Base-by-base conservation (phyloP, 2,113 vertebrate genomes). In the Melanocharis versteri region DNA sequence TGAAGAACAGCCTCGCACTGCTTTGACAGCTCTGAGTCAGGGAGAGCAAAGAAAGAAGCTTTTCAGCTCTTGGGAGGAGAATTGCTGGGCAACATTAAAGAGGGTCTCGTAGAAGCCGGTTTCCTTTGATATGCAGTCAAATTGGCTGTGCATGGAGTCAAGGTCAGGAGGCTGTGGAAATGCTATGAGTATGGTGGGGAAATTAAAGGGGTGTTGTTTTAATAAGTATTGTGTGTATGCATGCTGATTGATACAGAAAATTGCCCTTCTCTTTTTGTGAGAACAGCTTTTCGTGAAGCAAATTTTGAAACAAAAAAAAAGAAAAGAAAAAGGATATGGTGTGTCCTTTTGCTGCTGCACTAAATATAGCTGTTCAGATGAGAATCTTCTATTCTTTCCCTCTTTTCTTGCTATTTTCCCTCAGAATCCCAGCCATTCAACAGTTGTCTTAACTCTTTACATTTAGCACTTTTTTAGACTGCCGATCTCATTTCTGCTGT, bases 121-220 rank as follows among this genome's bases (percentile, higher is more conserved):
- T 89, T 95, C 95, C 88, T 97, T 96, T 95, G 96, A 96, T 90
- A 45, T 28, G 45, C 42, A 51, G 66, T 95, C 83, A 90, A 48
- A 96, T 82, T 94, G 71, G 85, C 73, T 84, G 58, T 61, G 81
- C 91, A 83, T 44, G 33, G 82, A 92, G 90, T 94, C 95, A 97
- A 97, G 93, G 95, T 97, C 90, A 95, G 89, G 64, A 94, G 81
- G 62, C 92, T 96, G 71, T 94, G 79, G 83, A 96, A 97, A 87
- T 50, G 58, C 83, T 95, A 16, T 28, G 39, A 90, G 71, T 87
- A 23, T 54, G 56, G 68, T 53, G 40, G 45, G 79, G 35, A 70
- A 87, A 84, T 73, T 94, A 91, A 82, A 90, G 53, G 45, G 87
- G 31, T 16, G 48, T 73, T 87, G 42, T 83, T 96, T 93, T 83